Evolutionary conservation across 1,140 invertebrate species (phyloP), one percentile per base, ranked within the genome.

Genomic region (Samia ricini): DNA sequence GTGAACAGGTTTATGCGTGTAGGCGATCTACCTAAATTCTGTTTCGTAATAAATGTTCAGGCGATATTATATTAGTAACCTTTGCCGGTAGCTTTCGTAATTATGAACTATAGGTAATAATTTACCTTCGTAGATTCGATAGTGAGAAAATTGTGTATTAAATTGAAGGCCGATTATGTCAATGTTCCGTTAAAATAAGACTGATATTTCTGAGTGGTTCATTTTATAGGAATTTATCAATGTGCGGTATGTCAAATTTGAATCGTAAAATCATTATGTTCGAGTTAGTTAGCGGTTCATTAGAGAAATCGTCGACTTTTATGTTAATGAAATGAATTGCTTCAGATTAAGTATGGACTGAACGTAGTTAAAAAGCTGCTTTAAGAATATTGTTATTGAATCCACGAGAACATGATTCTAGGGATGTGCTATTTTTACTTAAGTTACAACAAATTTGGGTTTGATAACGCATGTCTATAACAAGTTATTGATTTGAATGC

Each of bases 1-100:
- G 52, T 22, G 21, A 55, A 55, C 52, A 55, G 52, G 52, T 52
- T 52, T 52, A 23, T 19, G 18, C 52, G 33, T 42, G 52, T 55
- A 55, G 52, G 52, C 52, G 52, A 55, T 3, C 22, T n/a, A n/a
- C n/a, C n/a, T 55, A 55, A 55, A 8, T 2, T n/a, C 6, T 6
- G 18, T 55, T 55, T 55, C 22, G 52, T 55, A 55, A 55, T 55
- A 24, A 52, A 20, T 15, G 50, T 21, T 21, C 50, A 20, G 21
- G 3, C 33, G 33, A 42, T 26, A 42, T 42, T 42, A 42, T 15
- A 42, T 10, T 15, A 4, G 33, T 42, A 42, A 42, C 33, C 19
- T 52, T 52, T 52, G 3, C 21, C 50, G 50, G 50, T 52, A 52
- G 18, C 50, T 52, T 52, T 12, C 19, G 50, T 52, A 21, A 52